Evolutionary conservation across 2,113 vertebrate genomes (phyloP), one percentile per base, ranked within the genome.

Genomic region (Cephalopholis sonnerati): DNA sequence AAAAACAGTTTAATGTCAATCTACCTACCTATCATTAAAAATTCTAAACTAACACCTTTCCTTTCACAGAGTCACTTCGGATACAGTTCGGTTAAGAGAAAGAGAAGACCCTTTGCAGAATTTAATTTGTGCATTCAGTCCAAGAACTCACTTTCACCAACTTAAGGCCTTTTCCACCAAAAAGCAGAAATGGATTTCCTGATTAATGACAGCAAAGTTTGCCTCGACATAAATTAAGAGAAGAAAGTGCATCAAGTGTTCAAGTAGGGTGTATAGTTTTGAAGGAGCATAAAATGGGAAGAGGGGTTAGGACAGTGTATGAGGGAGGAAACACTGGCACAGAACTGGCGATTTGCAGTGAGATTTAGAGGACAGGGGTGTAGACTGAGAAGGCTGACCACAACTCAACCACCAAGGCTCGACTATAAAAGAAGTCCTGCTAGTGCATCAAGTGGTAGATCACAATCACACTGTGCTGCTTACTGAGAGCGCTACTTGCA

Each of bases 161-260:
- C 82, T 65, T 90, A 81, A 82, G 87, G 89, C 86, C 74, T 89
- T 86, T 75, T 85, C 81, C 75, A 86, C 79, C 66, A 76, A 76
- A 84, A 74, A 81, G 80, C 73, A 91, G 83, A 88, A 88, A 82
- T 16, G 22, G 53, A 68, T 79, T 80, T 94, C 91, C 93, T 93
- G 92, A 93, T 92, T 84, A 92, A 89, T 89, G 82, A 91, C 84
- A 89, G 89, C 87, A 79, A 92, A 74, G 62, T 82, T 89, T 77
- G 81, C 86, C 82, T 32, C 53, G 20, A 87, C 87, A 92, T 94
- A 94, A 95, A 91, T 93, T 91, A 96, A 91, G 79, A 84, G 88
- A 97, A 96, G 97, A 93, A 99, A 99, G 98, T 99, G 98, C 98
- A 97, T 25, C 90, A 93, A 97, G 97, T 98, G 96, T 98, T 99